Conservation (phyloP, 92 coral and sea anemone genomes). For the Actinostola sp. region DNA sequence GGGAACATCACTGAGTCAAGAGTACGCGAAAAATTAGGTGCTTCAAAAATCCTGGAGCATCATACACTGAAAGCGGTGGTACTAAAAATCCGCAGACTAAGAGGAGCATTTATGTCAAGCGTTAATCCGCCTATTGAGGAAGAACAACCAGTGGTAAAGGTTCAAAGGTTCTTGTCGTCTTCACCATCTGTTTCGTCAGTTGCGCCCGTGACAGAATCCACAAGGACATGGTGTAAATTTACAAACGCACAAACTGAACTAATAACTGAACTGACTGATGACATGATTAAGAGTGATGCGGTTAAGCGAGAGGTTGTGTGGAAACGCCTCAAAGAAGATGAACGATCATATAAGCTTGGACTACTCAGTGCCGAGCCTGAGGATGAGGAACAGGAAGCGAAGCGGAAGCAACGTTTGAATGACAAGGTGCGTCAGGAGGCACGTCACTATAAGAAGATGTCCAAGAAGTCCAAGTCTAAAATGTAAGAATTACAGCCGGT, state of each 20-base stretch:
- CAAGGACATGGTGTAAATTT: constrained; percentile 26
- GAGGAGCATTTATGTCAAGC: constrained; percentile 22
- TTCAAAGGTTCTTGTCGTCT: constrained; percentile 11
- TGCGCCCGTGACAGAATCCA: neutral
- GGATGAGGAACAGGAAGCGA: constrained; percentile 31
- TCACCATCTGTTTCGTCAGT: neutral
- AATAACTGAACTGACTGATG: constrained; percentile 15
- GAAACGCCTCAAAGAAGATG: constrained; percentile 28
- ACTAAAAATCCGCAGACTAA: constrained; percentile 34
- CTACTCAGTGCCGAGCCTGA: constrained; percentile 25
- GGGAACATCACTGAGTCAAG: constrained; percentile 45
- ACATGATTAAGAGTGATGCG: constrained; percentile 12
- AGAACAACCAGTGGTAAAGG: constrained; percentile 26
- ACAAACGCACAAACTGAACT: constrained; percentile 17
- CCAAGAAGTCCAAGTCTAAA: too few relatives aligned
- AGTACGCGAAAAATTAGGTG: constrained; percentile 41
- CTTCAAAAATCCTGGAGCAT: constrained; percentile 36
- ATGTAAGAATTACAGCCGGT: too few relatives aligned
- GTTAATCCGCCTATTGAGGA: constrained; percentile 38
- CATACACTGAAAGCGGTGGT: constrained; percentile 47
- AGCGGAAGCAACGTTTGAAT: constrained; percentile 39
- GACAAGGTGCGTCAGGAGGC: constrained; percentile 54
- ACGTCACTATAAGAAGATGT: too few relatives aligned
- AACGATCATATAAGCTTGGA: constrained; percentile 25
- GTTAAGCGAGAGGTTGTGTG: constrained; percentile 40